Conservation (phyloP, 2,113 vertebrate genomes). For the Entelurus aequoreus region DNA sequence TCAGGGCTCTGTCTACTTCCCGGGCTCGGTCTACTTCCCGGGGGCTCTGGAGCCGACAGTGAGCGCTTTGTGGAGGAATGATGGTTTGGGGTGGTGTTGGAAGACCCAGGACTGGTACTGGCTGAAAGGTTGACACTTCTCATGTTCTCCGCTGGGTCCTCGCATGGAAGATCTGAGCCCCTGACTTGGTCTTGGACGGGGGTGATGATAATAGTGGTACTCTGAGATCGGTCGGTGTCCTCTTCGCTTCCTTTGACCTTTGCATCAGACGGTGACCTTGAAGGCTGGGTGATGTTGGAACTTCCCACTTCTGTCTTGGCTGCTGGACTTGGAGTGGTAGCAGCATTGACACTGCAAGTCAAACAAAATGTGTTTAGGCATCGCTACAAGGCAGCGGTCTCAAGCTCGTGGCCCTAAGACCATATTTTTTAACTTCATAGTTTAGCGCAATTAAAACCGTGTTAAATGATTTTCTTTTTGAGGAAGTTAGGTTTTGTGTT, state of each 20-base stretch:
- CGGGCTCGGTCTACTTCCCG: slow-evolving; percentile 46
- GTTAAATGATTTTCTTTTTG: too few relatives aligned
- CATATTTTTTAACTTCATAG: too few relatives aligned
- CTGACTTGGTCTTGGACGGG: slow-evolving; percentile 60
- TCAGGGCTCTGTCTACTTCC: slow-evolving; percentile 53
- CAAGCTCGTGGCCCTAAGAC: too few relatives aligned
- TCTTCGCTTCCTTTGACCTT: slow-evolving; percentile 14
- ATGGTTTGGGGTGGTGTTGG: slow-evolving; percentile 50
- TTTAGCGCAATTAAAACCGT: too few relatives aligned
- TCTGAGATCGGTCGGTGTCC: slow-evolving; percentile 13
- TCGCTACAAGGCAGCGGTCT: too few relatives aligned
- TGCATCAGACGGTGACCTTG: slow-evolving; percentile 9
- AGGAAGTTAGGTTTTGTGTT: too few relatives aligned
- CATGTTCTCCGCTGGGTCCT: slow-evolving; percentile 22
- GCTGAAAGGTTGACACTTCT: slow-evolving; percentile 31
- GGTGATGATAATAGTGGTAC: slow-evolving; percentile 39
- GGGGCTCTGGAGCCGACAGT: slow-evolving; percentile 17
- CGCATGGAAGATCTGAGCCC: slow-evolving; percentile 34
- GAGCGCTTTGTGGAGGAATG: slow-evolving; percentile 50
- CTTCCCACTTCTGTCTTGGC: slow-evolving; percentile 14
- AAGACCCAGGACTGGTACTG: slow-evolving; percentile 54
- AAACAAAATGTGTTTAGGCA: too few relatives aligned
- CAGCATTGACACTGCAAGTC: slow-evolving; percentile 30
- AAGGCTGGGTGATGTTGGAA: slow-evolving; percentile 12
- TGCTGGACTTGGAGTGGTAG: slow-evolving; percentile 6